Base-by-base conservation (phyloP, 2,797 vertebrate species). In the Ptychadena robeensis region DNA sequence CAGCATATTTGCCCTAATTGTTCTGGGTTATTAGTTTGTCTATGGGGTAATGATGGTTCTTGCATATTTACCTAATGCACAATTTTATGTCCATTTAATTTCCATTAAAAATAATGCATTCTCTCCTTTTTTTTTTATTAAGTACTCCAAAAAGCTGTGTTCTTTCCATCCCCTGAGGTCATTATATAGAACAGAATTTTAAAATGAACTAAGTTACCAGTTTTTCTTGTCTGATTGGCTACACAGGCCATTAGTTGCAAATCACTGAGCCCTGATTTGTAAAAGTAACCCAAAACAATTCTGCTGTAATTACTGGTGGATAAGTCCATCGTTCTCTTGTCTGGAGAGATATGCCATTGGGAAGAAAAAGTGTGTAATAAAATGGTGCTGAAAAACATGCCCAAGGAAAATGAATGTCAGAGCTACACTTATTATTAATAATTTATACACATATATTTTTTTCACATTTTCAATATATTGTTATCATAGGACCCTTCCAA, bases 11-110 rank as follows among this genome's bases (percentile, higher is more conserved):
- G 70, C 28, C 67, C 79, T 84, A 84, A 74, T 75, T 44, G 48
- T 84, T 79, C 31, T 73, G 76, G 82, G 70, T 38, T 75, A 75
- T 84, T 80, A 80, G 63, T 57, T 84, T 80, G 70, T 80, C 71
- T 74, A 66, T 80, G 66, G 77, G 70, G 70, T 73, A 80, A 80
- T 84, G 77, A 84, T 80, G 71, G 65, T 30, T 80, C 31, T 34
- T 80, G 63, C 64, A 74, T 80, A 84, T 84, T 80, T 84, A 75
- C 82, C 77, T 74, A 83, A 78, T 83, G 74, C 44, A 64, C 78
- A 37, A 66, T 83, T 83, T 83, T 84, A 75, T 80, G 63, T 31
- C 71, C 77, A 80, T 84, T 84, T 75, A 28, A 74, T 74, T 44
- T 84, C 76, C 77, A 84, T 79, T 73, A 83, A 74, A 78, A 67